Evolutionary conservation across 1,140 invertebrate species (phyloP), one percentile per base, ranked within the genome.

Genomic region (Drosophila navojoa): DNA sequence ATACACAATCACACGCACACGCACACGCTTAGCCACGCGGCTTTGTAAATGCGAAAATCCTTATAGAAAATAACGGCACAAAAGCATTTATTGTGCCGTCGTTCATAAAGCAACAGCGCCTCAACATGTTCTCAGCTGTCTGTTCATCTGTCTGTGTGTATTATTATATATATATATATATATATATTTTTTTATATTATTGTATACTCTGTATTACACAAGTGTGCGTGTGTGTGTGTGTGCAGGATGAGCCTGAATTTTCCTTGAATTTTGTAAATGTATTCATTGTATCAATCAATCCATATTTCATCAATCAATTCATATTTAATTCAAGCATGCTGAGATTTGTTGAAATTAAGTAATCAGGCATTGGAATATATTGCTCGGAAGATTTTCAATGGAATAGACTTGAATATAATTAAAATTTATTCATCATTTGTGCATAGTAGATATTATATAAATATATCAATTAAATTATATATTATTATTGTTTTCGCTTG

Each of bases 31-130:
- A 47, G 32, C 19, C 53, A 50, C 25, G 13, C 15, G 44, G 61
- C 69, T 29, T 38, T 29, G 29, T 72, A 42, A 70, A 68, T 35
- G 27, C 42, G 49, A 47, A 71, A 72, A 60, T 42, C 63, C 70
- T 22, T 72, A 72, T 38, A 38, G 10, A 38, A 38, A 38, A 13
- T 1, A 38, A 59, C 27, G n/a, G 49, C 44, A 57, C 55, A 54
- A 72, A 60, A 72, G 40, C 63, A 22, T 22, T 68, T 68, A 68
- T 72, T 72, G 63, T 72, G 70, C 22, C 40, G 63, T 13, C 32
- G 27, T 53, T 44, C 62, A 59, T 67, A 71, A 71, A 67, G 69
- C 47, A 44, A 50, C 29, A 38, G 22, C 52, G 60, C 35, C 61
- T 35, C 44, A 47, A 16, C 60, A 25, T 50, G 45, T 57, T 71